Base-by-base conservation (phyloP, 2,797 vertebrate genomes). In the Apogon talboti region DNA sequence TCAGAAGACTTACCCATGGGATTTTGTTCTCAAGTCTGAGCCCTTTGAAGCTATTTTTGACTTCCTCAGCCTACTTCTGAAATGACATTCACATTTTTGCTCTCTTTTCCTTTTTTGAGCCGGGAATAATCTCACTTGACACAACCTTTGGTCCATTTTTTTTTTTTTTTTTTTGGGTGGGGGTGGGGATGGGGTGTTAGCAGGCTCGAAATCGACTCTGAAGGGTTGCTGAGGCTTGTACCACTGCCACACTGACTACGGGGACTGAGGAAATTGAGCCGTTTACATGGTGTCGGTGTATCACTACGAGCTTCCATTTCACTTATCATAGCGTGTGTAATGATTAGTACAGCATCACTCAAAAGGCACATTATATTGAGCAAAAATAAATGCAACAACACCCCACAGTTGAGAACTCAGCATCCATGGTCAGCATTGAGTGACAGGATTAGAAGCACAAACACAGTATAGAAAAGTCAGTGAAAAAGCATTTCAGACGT, bases 31-130 rank as follows among this genome's bases (percentile, higher is more conserved):
- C 66, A 86, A 82, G 66, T 85, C 72, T 57, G 71, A 81, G 73
- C 81, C 80, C 83, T 91, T 90, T 91, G 86, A 88, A 89, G 90
- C 86, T 92, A 90, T 92, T 93, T 92, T 74, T 84, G 86, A 90
- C 86, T 87, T 60, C 60, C 67, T 82, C 87, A 93, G 84, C 90
- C 89, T 90, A 91, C 89, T 91, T 92, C 78, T 83, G 74, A 86
- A 87, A 89, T 86, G 79, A 86, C 86, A 80, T 84, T 82, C 82
- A 81, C 81, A 80, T 80, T 88, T 88, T 78, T 76, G 76, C 78
- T 84, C 84, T 81, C 71, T 68, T 76, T 79, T 74, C 76, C 66
- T 73, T 79, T 72, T 76, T 73, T 41, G 60, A 85, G 79, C 75
- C 38, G 79, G 65, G 55, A 82, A 83, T 82, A 83, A 87, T 86